Conservation (phyloP, 2,888 invertebrate genomes). For the Agrilus mali region DNA sequence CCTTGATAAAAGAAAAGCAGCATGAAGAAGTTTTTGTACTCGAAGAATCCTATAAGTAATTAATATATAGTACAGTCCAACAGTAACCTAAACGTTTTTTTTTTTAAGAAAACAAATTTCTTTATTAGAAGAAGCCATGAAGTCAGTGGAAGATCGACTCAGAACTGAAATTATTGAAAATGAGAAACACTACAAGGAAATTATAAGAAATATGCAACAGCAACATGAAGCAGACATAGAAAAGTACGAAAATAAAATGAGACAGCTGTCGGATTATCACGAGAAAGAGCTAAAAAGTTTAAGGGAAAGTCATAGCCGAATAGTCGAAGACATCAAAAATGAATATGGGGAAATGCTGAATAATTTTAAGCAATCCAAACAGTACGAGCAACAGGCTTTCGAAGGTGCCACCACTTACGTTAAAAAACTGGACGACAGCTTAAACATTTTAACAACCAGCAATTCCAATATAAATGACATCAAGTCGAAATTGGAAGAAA, state of each 20-base stretch:
- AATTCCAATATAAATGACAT: constrained; percentile 36
- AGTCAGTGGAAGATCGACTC: constrained; percentile 44
- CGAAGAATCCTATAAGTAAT: constrained; percentile 50
- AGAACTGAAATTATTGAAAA: constrained; percentile 44
- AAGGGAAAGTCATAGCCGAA: constrained; percentile 39
- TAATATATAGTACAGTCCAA: background rate
- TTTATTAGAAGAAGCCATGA: constrained; percentile 42
- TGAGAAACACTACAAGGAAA: constrained; percentile 38
- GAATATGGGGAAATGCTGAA: constrained; percentile 43
- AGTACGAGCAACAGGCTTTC: constrained; percentile 39
- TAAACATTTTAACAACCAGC: constrained; percentile 38
- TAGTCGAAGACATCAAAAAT: constrained; percentile 38
- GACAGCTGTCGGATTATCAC: constrained; percentile 22
- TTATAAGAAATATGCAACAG: constrained; percentile 27
- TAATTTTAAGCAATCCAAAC: constrained; percentile 44
- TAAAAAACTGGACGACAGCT: constrained; percentile 36
- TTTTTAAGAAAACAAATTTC: constrained; percentile 43
- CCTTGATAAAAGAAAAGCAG: constrained; percentile 43
- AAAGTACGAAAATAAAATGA: constrained; percentile 26
- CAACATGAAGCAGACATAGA: constrained; percentile 23
- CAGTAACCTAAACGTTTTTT: constrained; percentile 1
- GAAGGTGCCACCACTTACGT: constrained; percentile 40
- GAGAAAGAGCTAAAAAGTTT: constrained; percentile 32
- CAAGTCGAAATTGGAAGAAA: constrained; percentile 36
- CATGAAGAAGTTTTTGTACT: constrained; percentile 48